Evolutionary conservation across 2,113 vertebrate genomes (phyloP).

Genomic region (Thinocorus orbignyianus): DNA sequence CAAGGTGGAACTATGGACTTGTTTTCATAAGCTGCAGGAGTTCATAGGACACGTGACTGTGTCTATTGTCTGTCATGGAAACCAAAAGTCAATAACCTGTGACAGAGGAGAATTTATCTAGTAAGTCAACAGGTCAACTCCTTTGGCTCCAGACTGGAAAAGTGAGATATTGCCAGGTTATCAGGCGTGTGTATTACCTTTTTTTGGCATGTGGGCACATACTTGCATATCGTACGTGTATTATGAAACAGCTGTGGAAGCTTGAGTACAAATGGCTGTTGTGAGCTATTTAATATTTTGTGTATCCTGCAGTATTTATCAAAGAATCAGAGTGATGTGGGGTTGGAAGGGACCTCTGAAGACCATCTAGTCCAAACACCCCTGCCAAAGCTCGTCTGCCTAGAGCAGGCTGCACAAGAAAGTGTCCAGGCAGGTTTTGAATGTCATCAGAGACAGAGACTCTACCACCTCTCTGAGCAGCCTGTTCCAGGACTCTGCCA

Average conservation of each 20-base stretch:
- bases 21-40: neutral
- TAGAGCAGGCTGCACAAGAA: too few relatives aligned
- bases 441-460: too few relatives aligned
- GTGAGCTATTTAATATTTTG: neutral
- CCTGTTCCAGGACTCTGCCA: too few relatives aligned
- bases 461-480: too few relatives aligned
- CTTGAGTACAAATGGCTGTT: neutral
- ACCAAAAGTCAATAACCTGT: neutral
- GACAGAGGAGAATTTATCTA: neutral
- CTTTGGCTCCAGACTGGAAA: neutral
- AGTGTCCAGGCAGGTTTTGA: too few relatives aligned
- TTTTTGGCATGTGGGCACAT: neutral
- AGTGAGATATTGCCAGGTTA: neutral
- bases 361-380: too few relatives aligned
- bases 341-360: too few relatives aligned
- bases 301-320: neutral
- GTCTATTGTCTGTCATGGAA: neutral
- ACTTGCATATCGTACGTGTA: accelerated
- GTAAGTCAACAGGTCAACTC: neutral
- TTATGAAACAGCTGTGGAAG: neutral
- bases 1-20: neutral
- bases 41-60: neutral
- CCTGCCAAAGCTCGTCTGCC: too few relatives aligned
- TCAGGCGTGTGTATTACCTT: neutral
- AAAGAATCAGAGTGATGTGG: too few relatives aligned